Base-by-base conservation (phyloP, 2,888 invertebrate species). In the Melanargia galathea region DNA sequence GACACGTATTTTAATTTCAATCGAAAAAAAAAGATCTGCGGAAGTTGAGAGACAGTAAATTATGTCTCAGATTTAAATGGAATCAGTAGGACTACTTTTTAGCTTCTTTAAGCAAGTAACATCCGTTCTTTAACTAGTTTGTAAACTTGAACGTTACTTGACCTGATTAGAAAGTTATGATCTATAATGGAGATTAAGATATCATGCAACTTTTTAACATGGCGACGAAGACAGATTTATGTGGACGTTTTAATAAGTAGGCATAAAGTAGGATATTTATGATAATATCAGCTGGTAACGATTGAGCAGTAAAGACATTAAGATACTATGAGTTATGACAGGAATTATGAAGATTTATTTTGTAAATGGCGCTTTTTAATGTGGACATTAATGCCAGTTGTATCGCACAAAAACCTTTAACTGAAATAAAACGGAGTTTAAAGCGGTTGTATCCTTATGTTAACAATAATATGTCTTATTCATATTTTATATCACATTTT, bases 161-260 rank as follows among this genome's bases (percentile, higher is more conserved):
- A 79, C 85, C 85, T 80, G 84, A 87, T 87, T 87, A 82, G 83
- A 85, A 83, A 84, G 83, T 82, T 75, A 80, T 80, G 87, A 87
- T 87, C 84, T 79, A 66, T 72, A 82, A 86, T 85, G 73, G 73
- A 83, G 84, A 86, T 85, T 79, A 74, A 82, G 84, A 85, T 85
- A 84, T 76, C 78, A 79, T 77, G 77, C 74, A 61, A 63, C 67
- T 68, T 68, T 66, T 68, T 68, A 64, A 63, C 61, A 57, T 46
- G 63, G 52, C 63, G 57, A 57, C 30, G 43, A 40, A 52, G 68
- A 65, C 51, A 59, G 63, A 65, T 67, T 65, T 67, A 61, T 67
- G 46, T 63, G 45, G 48, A 43, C 38, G 26, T 61, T 40, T 51
- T 61, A 66, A 63, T 59, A 54, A 51, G 22, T 33, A 55, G 49